Evolutionary conservation across 1,140 invertebrate genomes (phyloP).

Genomic region (Aleiodes sp.): DNA sequence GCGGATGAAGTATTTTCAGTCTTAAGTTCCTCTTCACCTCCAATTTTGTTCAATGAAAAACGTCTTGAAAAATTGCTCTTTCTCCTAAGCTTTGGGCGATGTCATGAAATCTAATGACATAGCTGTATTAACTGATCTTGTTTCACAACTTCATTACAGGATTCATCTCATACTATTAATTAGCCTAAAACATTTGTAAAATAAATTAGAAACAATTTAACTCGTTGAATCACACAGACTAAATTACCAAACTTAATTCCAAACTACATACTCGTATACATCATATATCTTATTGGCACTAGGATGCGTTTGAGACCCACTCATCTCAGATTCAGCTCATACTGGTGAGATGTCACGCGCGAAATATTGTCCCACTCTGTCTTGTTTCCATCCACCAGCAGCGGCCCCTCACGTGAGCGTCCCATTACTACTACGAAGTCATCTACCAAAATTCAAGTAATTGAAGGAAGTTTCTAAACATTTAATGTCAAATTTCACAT

Average conservation of each 20-base stretch:
- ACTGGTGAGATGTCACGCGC: conserved; percentile 3
- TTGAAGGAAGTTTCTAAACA: not conserved
- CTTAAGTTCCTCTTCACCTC: too few relatives aligned
- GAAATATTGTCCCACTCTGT: not conserved
- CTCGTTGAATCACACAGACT: too few relatives aligned
- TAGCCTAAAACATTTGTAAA: too few relatives aligned
- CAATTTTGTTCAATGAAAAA: too few relatives aligned
- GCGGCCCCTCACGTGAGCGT: not conserved
- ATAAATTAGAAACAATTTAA: too few relatives aligned
- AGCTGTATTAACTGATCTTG: too few relatives aligned
- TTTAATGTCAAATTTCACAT: not conserved
- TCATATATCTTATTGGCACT: not conserved
- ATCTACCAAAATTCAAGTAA: not conserved
- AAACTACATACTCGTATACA: not conserved
- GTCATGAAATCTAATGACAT: too few relatives aligned
- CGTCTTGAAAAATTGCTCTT: too few relatives aligned
- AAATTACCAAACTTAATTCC: not conserved
- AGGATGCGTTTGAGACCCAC: not conserved
- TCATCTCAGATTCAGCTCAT: not conserved
- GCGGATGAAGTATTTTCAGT: too few relatives aligned
- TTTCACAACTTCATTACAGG: too few relatives aligned
- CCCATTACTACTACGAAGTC: not conserved
- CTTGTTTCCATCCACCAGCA: not conserved
- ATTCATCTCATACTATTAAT: too few relatives aligned
- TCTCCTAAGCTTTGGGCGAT: too few relatives aligned